These are phyloP conservation scores for Spheniscus mendiculus DNA, from an alignment of 2,113 vertebrate genomes.

Conservation along the genomic window DNA sequence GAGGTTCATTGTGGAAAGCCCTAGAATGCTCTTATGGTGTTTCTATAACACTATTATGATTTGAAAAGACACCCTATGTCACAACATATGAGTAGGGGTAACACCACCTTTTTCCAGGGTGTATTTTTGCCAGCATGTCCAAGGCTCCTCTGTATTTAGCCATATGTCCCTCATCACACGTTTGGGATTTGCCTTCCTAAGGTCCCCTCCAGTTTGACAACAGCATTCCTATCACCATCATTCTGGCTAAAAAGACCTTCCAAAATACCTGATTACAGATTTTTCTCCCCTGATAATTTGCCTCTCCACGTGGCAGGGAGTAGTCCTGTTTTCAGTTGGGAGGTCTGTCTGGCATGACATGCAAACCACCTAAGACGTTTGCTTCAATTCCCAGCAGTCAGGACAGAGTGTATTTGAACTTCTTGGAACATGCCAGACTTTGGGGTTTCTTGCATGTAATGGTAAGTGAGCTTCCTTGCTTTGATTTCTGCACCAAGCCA, in stretches of 20 bases:
- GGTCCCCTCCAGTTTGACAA: neutral
- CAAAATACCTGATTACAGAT: neutral
- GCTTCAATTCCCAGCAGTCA: slow-evolving; percentile 29
- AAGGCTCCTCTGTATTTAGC: neutral
- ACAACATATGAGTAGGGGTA: neutral
- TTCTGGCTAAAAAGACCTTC: neutral
- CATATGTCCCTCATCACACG: neutral
- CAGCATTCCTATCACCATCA: neutral
- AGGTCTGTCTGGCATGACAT: neutral
- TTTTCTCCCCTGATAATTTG: neutral
- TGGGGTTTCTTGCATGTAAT: slow-evolving; percentile 39
- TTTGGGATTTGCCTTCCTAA: neutral
- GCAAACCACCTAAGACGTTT: slow-evolving; percentile 20
- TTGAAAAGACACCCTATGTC: neutral
- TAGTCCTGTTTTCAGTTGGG: neutral
- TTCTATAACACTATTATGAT: neutral
- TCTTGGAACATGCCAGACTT: slow-evolving; percentile 11
- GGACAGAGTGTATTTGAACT: slow-evolving; percentile 3
- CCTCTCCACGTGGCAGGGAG: neutral
- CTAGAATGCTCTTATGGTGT: neutral
- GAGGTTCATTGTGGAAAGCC: neutral
- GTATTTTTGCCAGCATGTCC: neutral
- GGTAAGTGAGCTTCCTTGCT: slow-evolving; percentile 42
- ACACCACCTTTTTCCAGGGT: neutral
- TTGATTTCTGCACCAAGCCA: slow-evolving; percentile 68